Percentiles rank a stretch among this genome's conserved stretches.
These are phyloP conservation scores for Solen grandis DNA, from an alignment of 1,140 invertebrate genomes.

Conservation along the genomic window DNA sequence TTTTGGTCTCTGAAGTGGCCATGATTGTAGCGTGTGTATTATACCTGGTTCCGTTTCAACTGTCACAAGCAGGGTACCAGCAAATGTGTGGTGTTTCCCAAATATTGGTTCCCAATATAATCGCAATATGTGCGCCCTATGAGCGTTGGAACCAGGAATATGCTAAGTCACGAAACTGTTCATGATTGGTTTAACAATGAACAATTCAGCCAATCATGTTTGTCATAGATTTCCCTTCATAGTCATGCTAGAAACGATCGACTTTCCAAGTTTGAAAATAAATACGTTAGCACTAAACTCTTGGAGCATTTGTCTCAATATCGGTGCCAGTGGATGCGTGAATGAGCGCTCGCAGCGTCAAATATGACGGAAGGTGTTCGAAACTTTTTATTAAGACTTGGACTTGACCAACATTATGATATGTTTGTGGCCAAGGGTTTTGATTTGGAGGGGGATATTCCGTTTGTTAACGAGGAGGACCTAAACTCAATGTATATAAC, in stretches of 20 bases:
- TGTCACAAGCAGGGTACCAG: not conserved
- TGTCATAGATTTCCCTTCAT: not conserved
- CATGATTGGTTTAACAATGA: not conserved
- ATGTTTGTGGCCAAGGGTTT: constrained; percentile 75
- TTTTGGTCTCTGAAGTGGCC: no score
- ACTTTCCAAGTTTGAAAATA: not conserved
- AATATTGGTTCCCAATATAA: not conserved
- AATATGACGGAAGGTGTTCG: constrained; percentile 67
- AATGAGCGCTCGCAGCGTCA: not conserved
- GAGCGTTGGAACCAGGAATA: not conserved
- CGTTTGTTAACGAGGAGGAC: constrained; percentile 63
- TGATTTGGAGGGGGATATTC: constrained; percentile 71
- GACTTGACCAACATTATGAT: constrained; percentile 69
- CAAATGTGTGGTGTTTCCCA: no score
- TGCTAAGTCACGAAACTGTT: not conserved
- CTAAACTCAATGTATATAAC: constrained; percentile 69
- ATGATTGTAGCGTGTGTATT: no score
- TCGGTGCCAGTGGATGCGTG: not conserved
- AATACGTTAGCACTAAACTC: no score
- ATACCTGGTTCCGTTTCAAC: not conserved
- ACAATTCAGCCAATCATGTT: constrained; percentile 1
- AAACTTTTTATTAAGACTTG: constrained; percentile 68
- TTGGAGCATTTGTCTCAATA: no score
- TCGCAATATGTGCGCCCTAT: not conserved
- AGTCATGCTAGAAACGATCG: not conserved